Base-by-base conservation (phyloP, 35 echinoderm and acorn worm species). In the Eucidaris tribuloides region DNA sequence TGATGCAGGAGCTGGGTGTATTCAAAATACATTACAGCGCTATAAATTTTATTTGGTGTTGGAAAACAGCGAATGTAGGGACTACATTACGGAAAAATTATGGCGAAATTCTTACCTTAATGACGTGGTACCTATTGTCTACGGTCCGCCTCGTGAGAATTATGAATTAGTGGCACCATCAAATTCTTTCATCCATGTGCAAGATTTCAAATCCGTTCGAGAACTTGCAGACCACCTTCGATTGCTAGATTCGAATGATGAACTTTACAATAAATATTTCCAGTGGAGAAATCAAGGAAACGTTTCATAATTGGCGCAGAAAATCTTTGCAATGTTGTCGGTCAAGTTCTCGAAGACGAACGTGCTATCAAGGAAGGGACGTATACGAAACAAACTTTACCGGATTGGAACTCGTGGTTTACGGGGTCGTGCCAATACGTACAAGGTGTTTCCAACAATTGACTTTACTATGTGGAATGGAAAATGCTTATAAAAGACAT, bases 41-140 rank as follows among this genome's bases (percentile, higher is more conserved):
- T 93, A 84, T 40, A 62, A 81, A 33, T 88, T 93, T 39, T 84
- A 62, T 56, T 60, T 93, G 11, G 85, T 62, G 0, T 79, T 93
- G 23, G 85, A 46, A 19, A 93, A 85, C 50, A 42, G 62, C 19
- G 91, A 93, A 27, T 93, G 91, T 38, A 79, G 58, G 13, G 91
- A 93, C 45, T 93, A 93, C 76, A 93, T 88, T 23, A 89, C 91
- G 4, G 91, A 93, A 29, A 88, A 77, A 45, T 79, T 93, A 23
- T 93, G 91, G 85, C 42, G 50, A 35, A 80, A 83, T 42, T 68
- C 66, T 23, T 35, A 88, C 5, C 27, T 39, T 7, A 57, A 93
- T 32, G 80, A 65, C 33, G 57, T 93, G n/a, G 58, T 93, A 31
- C 91, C 91, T 3, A 80, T 93, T 46, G 91, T 93, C 1, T 93